These are phyloP conservation scores for Napeogenes inachia DNA, from an alignment of 2,888 invertebrate species.

Conservation along the genomic window DNA sequence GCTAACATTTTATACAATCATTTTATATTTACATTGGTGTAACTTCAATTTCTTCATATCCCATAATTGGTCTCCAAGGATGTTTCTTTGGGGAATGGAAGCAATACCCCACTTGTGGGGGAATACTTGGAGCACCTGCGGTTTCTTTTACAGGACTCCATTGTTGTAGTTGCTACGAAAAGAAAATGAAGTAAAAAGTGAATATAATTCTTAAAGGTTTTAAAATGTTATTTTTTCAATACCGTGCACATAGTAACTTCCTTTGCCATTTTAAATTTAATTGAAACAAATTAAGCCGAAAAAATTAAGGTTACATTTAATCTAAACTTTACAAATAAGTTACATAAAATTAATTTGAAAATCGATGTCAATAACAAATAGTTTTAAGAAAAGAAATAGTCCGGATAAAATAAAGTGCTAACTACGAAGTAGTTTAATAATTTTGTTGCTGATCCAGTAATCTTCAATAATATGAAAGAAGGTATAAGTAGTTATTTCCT, in stretches of 20 bases:
- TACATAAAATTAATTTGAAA: constrained; percentile 23
- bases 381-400: no score
- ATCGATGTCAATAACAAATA: neutral
- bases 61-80: constrained; percentile 88
- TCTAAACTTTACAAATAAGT: constrained; percentile 25
- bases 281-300: constrained; percentile 19
- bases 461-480: no score
- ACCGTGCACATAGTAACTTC: constrained; percentile 73
- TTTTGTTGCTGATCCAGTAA: no score
- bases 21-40: constrained; percentile 78
- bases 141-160: constrained; percentile 84
- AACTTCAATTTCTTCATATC: constrained; percentile 86
- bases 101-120: constrained; percentile 81
- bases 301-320: constrained; percentile 27
- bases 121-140: constrained; percentile 78
- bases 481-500: no score
- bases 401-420: no score
- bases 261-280: constrained; percentile 58
- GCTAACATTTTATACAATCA: no score
- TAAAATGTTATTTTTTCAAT: constrained; percentile 28
- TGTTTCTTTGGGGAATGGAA: constrained; percentile 85
- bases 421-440: no score
- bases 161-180: constrained; percentile 85
- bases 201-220: neutral
- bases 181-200: constrained; percentile 9